Percentiles rank a stretch among this genome's conserved stretches.
Evolutionary conservation across 2,888 invertebrate genomes (phyloP).

Genomic region (Chironomus tentans): DNA sequence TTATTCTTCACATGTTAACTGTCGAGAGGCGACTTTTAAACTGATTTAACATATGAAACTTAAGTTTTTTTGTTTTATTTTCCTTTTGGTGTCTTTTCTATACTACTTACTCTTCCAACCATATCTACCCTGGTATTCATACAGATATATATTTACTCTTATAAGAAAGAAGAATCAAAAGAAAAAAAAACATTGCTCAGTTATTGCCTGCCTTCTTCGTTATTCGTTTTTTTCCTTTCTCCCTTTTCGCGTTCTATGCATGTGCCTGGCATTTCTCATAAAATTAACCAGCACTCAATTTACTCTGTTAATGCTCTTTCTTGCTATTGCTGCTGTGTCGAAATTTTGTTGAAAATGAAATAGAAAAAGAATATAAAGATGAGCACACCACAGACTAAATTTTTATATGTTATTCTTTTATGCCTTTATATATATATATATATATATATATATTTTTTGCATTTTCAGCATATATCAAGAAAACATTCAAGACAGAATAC

Average conservation of each 20-base stretch:
- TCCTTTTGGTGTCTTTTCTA: constrained; percentile 9
- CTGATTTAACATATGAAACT: constrained; percentile 18
- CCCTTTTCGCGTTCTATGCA: not conserved
- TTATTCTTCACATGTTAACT: not conserved
- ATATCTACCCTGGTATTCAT: not conserved
- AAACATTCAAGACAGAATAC: not conserved
- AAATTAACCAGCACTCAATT: not conserved
- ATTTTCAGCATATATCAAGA: not conserved
- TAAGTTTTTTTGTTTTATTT: constrained; percentile 2
- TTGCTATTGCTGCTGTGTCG: not conserved
- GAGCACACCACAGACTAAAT: not conserved
- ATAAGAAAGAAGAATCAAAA: not conserved
- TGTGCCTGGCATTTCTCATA: not conserved
- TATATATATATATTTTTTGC: not conserved
- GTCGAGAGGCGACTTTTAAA: constrained; percentile 16
- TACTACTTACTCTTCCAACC: not conserved
- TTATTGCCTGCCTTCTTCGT: not conserved
- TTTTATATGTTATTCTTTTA: no score
- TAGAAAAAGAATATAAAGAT: not conserved
- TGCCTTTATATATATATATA: not conserved
- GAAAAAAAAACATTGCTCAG: not conserved
- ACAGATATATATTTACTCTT: not conserved
- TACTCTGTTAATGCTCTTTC: not conserved
- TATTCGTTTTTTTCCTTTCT: not conserved
- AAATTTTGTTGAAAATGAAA: not conserved